Conservation (phyloP, 2,113 vertebrate genomes). For the Oenanthe oenanthe region DNA sequence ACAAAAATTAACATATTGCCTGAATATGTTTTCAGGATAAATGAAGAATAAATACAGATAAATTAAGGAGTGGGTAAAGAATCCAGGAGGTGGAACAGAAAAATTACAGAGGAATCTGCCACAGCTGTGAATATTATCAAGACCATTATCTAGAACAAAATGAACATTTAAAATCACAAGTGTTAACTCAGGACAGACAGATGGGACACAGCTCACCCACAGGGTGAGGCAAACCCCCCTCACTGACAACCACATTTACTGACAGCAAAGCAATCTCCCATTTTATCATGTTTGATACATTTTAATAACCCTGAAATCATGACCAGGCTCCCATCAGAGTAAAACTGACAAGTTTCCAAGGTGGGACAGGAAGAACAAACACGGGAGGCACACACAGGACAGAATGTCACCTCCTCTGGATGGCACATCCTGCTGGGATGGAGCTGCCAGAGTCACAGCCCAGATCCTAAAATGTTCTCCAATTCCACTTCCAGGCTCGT, state of each 20-base stretch:
- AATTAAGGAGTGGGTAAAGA: background rate
- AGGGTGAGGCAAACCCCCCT: background rate
- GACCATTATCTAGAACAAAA: background rate
- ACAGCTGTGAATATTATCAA: background rate
- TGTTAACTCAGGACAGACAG: background rate
- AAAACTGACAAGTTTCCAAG: constrained; percentile 22
- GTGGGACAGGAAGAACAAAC: background rate
- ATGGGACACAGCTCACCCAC: background rate
- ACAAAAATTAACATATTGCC: background rate
- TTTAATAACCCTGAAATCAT: constrained; percentile 44
- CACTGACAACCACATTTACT: background rate
- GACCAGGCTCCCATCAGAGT: background rate
- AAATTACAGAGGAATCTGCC: background rate
- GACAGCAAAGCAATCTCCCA: constrained; percentile 7
- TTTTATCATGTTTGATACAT: background rate
- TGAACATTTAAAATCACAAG: background rate
- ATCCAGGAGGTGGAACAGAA: background rate
- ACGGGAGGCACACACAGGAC: background rate
- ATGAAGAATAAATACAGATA: background rate
- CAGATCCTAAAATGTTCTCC: background rate
- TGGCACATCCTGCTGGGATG: background rate
- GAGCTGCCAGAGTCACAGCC: background rate
- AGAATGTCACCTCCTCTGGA: background rate
- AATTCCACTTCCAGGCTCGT: background rate
- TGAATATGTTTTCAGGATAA: background rate